Base-by-base conservation (phyloP, 2,797 vertebrate species). In the Acanthornis magna region DNA sequence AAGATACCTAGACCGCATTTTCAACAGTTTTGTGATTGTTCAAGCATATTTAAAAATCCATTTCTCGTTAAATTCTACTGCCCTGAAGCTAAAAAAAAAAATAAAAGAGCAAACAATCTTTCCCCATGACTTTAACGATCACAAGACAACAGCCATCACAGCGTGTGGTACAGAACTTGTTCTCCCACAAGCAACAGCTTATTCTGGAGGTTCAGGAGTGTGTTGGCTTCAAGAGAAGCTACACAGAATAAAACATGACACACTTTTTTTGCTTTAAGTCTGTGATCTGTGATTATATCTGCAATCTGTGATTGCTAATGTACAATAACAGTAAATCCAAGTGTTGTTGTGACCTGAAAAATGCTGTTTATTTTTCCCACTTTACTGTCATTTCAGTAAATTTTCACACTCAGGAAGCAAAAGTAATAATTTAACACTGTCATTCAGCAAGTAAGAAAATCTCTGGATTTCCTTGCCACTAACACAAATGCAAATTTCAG, bases 341-440 rank as follows among this genome's bases (percentile, higher is more conserved):
- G 30, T 15, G 8, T 25, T 62, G 34, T 30, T 88, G 80, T 73
- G 72, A 82, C 45, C 65, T 71, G 45, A 51, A 88, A 85, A 86
- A 88, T 72, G 11, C 47, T 88, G 27, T 88, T 88, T 92, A 66
- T 40, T 92, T 82, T 88, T 88, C 55, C 1, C 6, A 57, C 67
- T 88, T 65, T 40, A 21, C 74, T 85, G 62, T 90, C 71, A 66
- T 62, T 34, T 74, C 40, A 55, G 50, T 79, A 89, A 93, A 79
- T 93, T 95, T 94, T 76, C 93, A 95, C 65, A 51, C 18, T 78
- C n/a, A 1, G 27, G 82, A 92, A 81, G 76, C 72, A 84, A 88
- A 78, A 95, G 78, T 88, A 95, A 72, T 66, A 94, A 91, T 96
- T 95, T 86, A 74, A 65, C 81, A 17, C 63, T 51, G 66, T 82